Evolutionary conservation across 2,113 vertebrate species (phyloP).

Genomic region (Cervus canadensis): DNA sequence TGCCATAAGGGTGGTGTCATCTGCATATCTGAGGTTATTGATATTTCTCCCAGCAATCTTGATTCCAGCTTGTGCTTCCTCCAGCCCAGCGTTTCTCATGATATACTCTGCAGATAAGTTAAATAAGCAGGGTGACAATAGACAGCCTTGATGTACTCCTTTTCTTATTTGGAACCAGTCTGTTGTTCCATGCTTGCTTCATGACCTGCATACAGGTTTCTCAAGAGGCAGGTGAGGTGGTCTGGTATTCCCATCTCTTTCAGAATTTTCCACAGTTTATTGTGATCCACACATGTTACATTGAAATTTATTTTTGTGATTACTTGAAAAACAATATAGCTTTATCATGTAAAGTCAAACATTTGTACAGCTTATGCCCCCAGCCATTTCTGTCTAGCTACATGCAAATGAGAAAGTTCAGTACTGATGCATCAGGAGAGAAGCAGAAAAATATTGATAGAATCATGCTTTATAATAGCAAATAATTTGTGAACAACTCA

Average conservation of each 20-base stretch:
- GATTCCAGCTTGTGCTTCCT: background rate
- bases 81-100: rapidly evolving
- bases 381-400: background rate
- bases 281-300: background rate
- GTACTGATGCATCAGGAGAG: background rate
- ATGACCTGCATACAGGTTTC: background rate
- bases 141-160: rapidly evolving
- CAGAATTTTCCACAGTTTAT: background rate
- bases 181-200: background rate
- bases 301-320: background rate
- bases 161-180: background rate
- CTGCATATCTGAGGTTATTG: background rate
- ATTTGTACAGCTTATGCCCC: background rate
- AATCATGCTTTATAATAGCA: background rate
- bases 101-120: background rate
- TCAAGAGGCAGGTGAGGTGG: background rate
- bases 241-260: background rate
- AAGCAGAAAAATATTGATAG: background rate
- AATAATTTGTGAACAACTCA: background rate
- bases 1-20: background rate
- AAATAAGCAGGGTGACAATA: background rate
- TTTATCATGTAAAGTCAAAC: background rate
- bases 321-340: background rate
- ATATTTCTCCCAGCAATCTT: background rate
- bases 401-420: background rate